Percentiles rank a stretch among this genome's conserved stretches.
Evolutionary conservation across 2,113 vertebrate genomes (phyloP).

Genomic region (Eulacestoma nigropectus): DNA sequence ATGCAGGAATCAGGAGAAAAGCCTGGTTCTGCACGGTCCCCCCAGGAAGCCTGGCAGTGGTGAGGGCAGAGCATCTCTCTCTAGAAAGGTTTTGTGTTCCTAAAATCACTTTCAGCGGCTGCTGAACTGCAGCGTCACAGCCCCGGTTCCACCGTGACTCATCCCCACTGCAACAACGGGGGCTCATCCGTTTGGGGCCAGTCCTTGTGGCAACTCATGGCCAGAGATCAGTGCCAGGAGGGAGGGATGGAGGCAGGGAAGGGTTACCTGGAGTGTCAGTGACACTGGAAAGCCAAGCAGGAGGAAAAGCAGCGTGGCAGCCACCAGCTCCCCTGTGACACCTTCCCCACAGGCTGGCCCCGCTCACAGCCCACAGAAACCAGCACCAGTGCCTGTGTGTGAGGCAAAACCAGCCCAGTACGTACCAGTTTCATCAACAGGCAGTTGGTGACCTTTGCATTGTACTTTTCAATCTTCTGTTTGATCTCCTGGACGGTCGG

Average conservation of each 20-base stretch:
- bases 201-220: neutral
- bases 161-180: neutral
- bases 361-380: neutral
- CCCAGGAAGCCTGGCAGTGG: neutral
- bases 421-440: slow-evolving; percentile 90
- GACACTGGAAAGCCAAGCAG: neutral
- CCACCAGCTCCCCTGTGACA: neutral
- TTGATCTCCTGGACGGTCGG: slow-evolving; percentile 81
- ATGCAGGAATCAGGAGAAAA: neutral
- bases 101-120: neutral
- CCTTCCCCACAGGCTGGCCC: neutral
- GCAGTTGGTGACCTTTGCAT: slow-evolving; percentile 83
- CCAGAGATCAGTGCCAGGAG: neutral
- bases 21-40: neutral
- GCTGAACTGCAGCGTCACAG: neutral
- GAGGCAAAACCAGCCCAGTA: rapidly evolving
- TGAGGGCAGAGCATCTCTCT: neutral
- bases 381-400: rapidly evolving
- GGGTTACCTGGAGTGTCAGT: rapidly evolving
- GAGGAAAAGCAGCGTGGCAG: neutral
- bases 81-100: neutral
- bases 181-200: neutral
- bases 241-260: neutral
- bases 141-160: neutral
- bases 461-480: slow-evolving; percentile 86